Evolutionary conservation across 2,888 invertebrate species (phyloP).

Genomic region (Ditula angustiorana): DNA sequence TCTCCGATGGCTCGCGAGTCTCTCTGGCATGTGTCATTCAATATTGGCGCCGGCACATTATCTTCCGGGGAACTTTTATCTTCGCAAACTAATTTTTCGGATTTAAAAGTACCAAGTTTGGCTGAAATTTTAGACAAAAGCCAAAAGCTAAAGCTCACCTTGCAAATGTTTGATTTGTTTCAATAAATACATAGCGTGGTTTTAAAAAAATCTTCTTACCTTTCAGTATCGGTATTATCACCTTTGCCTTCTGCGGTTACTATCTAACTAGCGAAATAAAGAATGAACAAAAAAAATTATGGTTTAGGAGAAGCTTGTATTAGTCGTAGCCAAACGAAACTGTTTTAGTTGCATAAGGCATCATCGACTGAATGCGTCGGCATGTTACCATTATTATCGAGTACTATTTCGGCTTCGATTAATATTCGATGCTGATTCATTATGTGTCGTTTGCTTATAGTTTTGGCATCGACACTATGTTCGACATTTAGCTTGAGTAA

Average conservation of each 20-base stretch:
- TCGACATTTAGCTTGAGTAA: slow-evolving; percentile 39
- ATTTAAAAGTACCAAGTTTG: not conserved
- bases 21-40: slow-evolving; percentile 72
- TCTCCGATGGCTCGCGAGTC: slow-evolving; percentile 69
- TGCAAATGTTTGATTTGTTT: too few relatives aligned
- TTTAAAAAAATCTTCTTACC: not conserved
- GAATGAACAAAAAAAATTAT: not conserved
- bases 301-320: too few relatives aligned
- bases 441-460: slow-evolving; percentile 55
- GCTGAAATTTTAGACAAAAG: not conserved
- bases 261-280: not conserved
- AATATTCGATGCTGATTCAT: slow-evolving; percentile 50
- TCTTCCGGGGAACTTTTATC: slow-evolving; percentile 21
- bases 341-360: slow-evolving; percentile 1
- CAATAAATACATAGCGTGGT: too few relatives aligned
- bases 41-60: slow-evolving; percentile 67
- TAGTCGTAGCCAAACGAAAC: too few relatives aligned
- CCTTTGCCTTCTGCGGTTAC: too few relatives aligned
- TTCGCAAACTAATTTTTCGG: not conserved
- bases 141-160: too few relatives aligned
- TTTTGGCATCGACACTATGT: slow-evolving; percentile 55
- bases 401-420: slow-evolving; percentile 38
- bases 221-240: too few relatives aligned
- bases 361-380: slow-evolving; percentile 3
- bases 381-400: slow-evolving; percentile 32